Evolutionary conservation across 2,113 vertebrate genomes (phyloP).

Genomic region (Pterocles burchelli): DNA sequence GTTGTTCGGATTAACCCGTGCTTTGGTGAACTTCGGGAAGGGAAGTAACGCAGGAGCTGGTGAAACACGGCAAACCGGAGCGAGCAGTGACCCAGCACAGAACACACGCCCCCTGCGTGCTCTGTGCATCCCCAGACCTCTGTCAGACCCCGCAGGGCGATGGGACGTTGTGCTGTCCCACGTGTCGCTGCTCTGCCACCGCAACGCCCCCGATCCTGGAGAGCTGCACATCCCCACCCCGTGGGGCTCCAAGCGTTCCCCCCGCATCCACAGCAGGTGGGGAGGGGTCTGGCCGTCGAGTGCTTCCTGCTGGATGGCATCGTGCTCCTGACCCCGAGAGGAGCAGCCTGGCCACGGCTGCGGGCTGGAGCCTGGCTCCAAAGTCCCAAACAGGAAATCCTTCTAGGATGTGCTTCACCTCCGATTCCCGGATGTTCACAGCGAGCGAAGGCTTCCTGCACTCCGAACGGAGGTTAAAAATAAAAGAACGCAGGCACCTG

Average conservation of each 20-base stretch:
- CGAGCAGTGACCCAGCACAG: not conserved
- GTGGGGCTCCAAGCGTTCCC: too few species aligned
- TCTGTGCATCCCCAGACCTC: not conserved
- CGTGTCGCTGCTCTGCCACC: not conserved
- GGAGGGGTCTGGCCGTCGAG: not conserved
- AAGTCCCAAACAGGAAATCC: slow-evolving; percentile 56
- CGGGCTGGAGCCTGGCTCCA: not conserved
- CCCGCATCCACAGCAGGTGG: not conserved
- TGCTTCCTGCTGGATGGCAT: not conserved
- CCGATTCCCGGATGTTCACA: not conserved
- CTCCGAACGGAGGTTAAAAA: slow-evolving; percentile 10
- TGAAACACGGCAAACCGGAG: not conserved
- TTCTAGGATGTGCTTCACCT: slow-evolving; percentile 16
- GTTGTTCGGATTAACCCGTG: not conserved
- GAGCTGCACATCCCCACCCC: not conserved
- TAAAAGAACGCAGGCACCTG: slow-evolving; percentile 48
- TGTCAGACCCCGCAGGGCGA: not conserved
- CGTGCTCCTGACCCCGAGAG: not conserved
- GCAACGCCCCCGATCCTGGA: not conserved
- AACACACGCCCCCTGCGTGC: too few species aligned
- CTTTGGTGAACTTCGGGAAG: not conserved
- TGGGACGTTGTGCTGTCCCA: too few species aligned
- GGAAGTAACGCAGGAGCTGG: not conserved
- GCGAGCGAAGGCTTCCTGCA: slow-evolving; percentile 42
- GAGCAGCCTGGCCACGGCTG: not conserved